A percentile compares a stretch with the other conserved stretches of the same genome.
Conservation (phyloP, 2,113 vertebrate genomes). For the Danionella cerebrum region DNA sequence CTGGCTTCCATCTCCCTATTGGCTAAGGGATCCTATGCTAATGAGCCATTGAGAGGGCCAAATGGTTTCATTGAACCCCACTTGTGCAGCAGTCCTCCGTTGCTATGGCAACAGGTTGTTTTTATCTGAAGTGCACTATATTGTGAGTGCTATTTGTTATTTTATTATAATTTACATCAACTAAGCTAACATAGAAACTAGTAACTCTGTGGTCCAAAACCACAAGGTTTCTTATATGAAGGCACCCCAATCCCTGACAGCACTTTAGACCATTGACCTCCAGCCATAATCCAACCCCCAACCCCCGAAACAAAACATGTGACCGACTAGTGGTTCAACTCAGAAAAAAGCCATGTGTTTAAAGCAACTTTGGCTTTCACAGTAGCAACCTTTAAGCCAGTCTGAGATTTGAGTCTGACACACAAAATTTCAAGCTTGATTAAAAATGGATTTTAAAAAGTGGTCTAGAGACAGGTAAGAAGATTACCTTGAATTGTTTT, state of each 20-base stretch:
- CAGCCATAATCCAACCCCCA: neutral
- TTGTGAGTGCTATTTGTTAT: no score
- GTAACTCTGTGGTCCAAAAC: neutral
- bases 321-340: slow-evolving; percentile 13
- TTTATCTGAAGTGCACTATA: slow-evolving; percentile 41
- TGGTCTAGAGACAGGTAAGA: slow-evolving; percentile 49
- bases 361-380: no score
- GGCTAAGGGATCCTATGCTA: slow-evolving; percentile 61
- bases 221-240: slow-evolving; percentile 7
- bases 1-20: slow-evolving; percentile 53
- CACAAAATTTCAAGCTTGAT: slow-evolving; percentile 27
- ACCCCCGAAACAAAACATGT: slow-evolving; percentile 26
- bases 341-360: slow-evolving; percentile 29
- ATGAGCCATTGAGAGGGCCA: slow-evolving; percentile 51
- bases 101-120: slow-evolving; percentile 63
- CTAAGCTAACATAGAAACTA: no score
- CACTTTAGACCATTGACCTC: slow-evolving; percentile 34
- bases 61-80: slow-evolving; percentile 49
- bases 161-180: no score
- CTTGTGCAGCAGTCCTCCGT: slow-evolving; percentile 51
- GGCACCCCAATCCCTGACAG: neutral
- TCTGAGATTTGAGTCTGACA: slow-evolving; percentile 17
- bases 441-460: slow-evolving; percentile 40
- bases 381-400: neutral
- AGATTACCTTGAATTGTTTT: slow-evolving; percentile 48